phyloP scores from a whole-genome alignment of 2,797 vertebrate species.

The Potorous gilbertii region DNA sequence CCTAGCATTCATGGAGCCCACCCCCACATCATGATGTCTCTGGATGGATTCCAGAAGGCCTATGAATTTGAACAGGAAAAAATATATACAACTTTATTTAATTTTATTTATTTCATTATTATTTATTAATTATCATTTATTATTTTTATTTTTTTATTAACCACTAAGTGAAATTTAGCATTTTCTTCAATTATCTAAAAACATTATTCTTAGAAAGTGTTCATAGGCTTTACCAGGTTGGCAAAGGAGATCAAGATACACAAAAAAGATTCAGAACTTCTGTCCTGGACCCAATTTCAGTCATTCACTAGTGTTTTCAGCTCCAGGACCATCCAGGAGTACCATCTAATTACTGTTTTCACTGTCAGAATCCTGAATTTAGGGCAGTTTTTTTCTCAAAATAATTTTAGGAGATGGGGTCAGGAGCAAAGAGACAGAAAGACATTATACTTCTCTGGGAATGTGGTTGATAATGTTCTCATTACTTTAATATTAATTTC shows the following conservation, averaged over 20 bases:
- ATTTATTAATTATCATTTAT: too few relatives aligned
- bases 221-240: not conserved
- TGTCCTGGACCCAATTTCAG: not conserved
- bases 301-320: not conserved
- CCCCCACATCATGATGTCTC: not conserved
- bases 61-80: not conserved
- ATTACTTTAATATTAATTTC: not conserved
- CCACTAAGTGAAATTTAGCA: not conserved
- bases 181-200: not conserved
- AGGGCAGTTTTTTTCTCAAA: not conserved
- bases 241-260: not conserved
- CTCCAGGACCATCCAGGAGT: not conserved
- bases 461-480: not conserved
- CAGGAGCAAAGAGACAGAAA: not conserved
- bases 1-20: not conserved
- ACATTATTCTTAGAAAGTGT: not conserved
- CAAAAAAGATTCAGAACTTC: not conserved
- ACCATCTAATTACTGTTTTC: too few relatives aligned
- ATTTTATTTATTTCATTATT: too few relatives aligned
- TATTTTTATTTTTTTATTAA: not conserved
- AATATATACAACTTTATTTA: not conserved
- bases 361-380: not conserved
- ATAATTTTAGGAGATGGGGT: not conserved
- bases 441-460: not conserved
- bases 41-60: not conserved